These are phyloP conservation scores for Lamellibrachia luymesi DNA, from an alignment of 1,140 invertebrate species.

Conservation along the genomic window DNA sequence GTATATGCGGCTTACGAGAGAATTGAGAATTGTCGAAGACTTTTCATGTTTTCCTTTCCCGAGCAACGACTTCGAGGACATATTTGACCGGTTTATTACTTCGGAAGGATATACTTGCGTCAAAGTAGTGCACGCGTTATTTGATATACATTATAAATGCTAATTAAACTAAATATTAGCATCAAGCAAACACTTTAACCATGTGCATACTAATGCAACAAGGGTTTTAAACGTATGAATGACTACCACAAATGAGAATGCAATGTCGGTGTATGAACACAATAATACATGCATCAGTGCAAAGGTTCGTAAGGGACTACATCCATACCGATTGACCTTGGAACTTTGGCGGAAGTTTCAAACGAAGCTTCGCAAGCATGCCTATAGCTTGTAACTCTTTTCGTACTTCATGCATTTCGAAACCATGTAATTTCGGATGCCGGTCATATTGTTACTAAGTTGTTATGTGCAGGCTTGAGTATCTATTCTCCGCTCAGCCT, in stretches of 20 bases:
- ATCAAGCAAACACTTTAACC: not conserved
- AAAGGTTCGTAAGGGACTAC: not conserved
- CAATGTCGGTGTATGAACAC: not conserved
- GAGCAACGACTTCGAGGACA: not conserved
- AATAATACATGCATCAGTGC: not conserved
- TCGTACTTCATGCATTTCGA: not conserved
- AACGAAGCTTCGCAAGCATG: not conserved
- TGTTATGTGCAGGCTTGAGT: not conserved
- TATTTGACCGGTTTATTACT: not conserved
- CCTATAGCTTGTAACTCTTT: not conserved
- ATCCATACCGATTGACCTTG: not conserved
- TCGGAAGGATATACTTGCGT: not conserved
- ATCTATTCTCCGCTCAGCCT: too few species aligned
- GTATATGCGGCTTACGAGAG: not conserved
- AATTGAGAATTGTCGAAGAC: not conserved
- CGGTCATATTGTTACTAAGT: not conserved
- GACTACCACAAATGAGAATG: not conserved
- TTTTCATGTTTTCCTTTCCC: not conserved
- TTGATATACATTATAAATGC: not conserved
- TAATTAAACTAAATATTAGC: not conserved
- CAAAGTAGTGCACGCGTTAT: not conserved
- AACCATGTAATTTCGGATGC: not conserved
- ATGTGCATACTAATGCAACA: not conserved
- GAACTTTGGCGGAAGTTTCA: slow-evolving; percentile 4
- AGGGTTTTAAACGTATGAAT: not conserved